phyloP scores from a whole-genome alignment of 2,797 vertebrate genomes.

The Lutjanus argentimaculatus region DNA sequence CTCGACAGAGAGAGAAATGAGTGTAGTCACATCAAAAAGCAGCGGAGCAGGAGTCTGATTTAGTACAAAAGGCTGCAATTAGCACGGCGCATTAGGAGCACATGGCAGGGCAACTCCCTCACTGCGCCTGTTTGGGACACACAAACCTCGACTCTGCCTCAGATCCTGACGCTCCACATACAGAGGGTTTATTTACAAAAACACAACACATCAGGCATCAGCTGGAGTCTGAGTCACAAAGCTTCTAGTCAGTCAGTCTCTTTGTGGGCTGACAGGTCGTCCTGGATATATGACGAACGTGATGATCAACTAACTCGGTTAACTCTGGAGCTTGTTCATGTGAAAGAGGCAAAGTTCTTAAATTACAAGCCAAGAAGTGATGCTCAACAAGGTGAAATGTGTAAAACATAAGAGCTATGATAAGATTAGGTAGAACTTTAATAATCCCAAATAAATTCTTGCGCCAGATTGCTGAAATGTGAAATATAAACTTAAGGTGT shows the following conservation, averaged over 20 bases:
- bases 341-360: neutral
- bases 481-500: no score
- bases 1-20: slow-evolving; percentile 50
- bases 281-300: neutral
- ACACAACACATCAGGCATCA: neutral
- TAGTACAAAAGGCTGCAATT: slow-evolving; percentile 68
- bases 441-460: no score
- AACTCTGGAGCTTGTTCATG: neutral
- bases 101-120: slow-evolving; percentile 37
- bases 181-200: neutral
- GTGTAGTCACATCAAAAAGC: slow-evolving; percentile 67
- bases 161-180: neutral
- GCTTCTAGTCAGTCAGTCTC: neutral
- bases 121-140: slow-evolving; percentile 41
- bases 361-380: neutral
- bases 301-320: neutral
- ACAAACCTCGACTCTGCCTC: neutral
- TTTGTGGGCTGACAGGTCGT: neutral
- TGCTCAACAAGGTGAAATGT: no score
- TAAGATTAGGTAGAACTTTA: no score
- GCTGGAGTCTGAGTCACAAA: neutral
- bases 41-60: slow-evolving; percentile 52
- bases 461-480: no score
- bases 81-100: slow-evolving; percentile 53
- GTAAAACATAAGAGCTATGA: no score